Base-by-base conservation (phyloP, 2,888 invertebrate species). In the Macrosoma leucophasiata region DNA sequence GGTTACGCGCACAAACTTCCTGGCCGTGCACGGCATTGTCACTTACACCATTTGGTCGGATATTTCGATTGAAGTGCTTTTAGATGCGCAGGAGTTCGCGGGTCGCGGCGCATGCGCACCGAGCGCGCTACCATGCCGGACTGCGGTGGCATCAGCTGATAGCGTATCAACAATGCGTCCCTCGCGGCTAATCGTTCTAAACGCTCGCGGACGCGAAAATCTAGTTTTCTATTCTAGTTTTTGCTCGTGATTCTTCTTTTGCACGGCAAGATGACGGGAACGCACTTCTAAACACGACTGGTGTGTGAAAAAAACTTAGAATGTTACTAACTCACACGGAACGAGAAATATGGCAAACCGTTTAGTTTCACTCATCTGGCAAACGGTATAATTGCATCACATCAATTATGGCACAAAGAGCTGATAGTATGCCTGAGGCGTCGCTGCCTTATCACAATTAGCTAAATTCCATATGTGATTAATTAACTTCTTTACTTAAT, bases 71-170 rank as follows among this genome's bases (percentile, higher is more conserved):
- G 14, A 24, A 7, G 17, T 12, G 5, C n/a, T n/a, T n/a, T n/a
- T n/a, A n/a, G n/a, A n/a, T n/a, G 50, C 54, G 49, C 55, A 55
- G 48, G 39, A 38, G 42, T 48, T 57, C 58, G 67, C 58, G 46
- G 58, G 66, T 53, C 54, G 46, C 46, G 42, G 66, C 72, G 79
- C 78, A 76, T 73, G 77, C 78, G 77, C 65, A 63, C 71, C 46
- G 66, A 55, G 56, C 81, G 82, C 75, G 69, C 58, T 66, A 67
- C 75, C 75, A 77, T 76, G 63, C 70, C 77, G 70, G 66, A 82
- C 84, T 82, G 82, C 71, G 72, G 62, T 52, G 66, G 60, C n/a
- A 74, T 63, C 79, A 81, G 79, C 82, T 82, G 84, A 81, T 78
- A 79, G 65, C 62, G 56, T 82, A 82, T 82, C 82, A 81, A 77